Conservation (phyloP, 2,888 invertebrate genomes). For the Eupithecia inturbata region DNA sequence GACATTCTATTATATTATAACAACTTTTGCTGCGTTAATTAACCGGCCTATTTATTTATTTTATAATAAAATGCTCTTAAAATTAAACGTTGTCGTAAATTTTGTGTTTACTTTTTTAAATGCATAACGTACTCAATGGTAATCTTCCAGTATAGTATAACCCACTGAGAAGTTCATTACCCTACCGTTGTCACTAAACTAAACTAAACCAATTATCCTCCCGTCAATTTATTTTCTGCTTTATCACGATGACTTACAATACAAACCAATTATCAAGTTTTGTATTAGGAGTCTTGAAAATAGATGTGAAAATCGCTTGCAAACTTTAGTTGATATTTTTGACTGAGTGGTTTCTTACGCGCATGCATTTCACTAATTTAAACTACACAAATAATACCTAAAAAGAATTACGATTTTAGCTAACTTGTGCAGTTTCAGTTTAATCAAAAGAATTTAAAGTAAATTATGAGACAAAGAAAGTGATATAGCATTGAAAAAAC, state of each 20-base stretch:
- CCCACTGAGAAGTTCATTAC: constrained; percentile 67
- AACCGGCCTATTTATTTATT: no score
- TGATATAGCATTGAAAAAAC: not conserved
- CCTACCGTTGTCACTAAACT: constrained; percentile 48
- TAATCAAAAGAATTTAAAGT: no score
- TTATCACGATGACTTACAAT: not conserved
- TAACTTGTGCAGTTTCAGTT: not conserved
- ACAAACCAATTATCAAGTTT: not conserved
- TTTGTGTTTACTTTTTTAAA: not conserved
- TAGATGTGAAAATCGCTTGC: not conserved
- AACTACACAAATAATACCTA: not conserved
- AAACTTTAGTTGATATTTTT: not conserved
- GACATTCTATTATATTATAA: no score
- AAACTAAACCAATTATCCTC: no score
- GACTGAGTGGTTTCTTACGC: not conserved
- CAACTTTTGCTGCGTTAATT: no score
- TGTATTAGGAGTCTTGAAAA: not conserved
- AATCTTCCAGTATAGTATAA: constrained; percentile 48
- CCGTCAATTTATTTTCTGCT: constrained; percentile 3
- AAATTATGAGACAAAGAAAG: not conserved
- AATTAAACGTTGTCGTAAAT: no score
- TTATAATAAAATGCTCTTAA: no score
- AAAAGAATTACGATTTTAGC: not conserved
- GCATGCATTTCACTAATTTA: not conserved
- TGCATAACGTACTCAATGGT: not conserved